A percentile compares a stretch with the other conserved stretches of the same genome.
Conservation (phyloP, 1,140 invertebrate species). For the Zaprionus nigranus region DNA sequence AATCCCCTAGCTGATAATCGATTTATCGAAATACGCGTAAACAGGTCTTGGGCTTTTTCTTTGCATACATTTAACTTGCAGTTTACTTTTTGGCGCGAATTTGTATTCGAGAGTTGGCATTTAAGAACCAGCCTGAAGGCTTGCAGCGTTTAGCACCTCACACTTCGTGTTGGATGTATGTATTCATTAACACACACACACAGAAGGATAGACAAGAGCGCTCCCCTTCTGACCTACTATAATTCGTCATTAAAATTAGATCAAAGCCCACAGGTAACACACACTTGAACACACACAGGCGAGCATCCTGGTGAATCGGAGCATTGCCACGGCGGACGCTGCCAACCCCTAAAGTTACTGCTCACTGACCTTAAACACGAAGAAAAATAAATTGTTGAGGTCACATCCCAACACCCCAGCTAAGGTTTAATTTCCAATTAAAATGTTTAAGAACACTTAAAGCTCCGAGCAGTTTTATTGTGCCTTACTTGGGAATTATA, state of each 20-base stretch:
- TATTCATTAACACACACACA: too few species aligned
- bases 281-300: slow-evolving; percentile 1
- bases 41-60: background rate
- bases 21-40: background rate
- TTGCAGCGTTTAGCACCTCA: background rate
- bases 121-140: background rate
- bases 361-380: slow-evolving; percentile 1
- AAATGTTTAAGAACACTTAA: background rate
- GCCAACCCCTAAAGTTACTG: background rate
- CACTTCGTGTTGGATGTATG: too few species aligned
- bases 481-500: background rate
- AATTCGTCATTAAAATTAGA: slow-evolving; percentile 3
- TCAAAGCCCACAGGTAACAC: slow-evolving; percentile 4
- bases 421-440: background rate
- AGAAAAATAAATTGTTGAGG: background rate
- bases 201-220: background rate
- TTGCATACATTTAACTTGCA: background rate
- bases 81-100: background rate
- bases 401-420: background rate
- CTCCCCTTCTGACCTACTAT: background rate
- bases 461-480: background rate
- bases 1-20: background rate
- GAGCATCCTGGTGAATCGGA: background rate
- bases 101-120: background rate
- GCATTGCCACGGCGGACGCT: background rate